Base-by-base conservation (phyloP, 2,888 invertebrate species). In the Griposia aprilina region DNA sequence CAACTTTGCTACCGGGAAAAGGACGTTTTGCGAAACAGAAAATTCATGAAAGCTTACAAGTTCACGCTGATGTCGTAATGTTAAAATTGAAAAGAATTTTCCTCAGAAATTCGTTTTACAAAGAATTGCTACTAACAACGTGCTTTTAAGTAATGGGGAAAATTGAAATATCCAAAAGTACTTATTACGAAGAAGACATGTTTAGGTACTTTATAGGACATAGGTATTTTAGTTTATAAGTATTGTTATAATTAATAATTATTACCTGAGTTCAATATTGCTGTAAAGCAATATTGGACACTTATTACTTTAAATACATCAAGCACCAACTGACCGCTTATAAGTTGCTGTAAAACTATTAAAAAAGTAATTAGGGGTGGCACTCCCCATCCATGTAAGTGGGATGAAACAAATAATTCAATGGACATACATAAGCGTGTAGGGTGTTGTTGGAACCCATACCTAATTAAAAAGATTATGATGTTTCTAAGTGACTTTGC, bases 41-140 rank as follows among this genome's bases (percentile, higher is more conserved):
- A 84, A 76, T 65, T 71, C n/a, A 74, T 30, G 88, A 88, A 86
- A 75, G 48, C 87, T 66, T 81, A 84, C 60, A 87, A 88, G 72
- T 81, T 65, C 57, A n/a, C 50, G 30, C 13, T 55, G 74, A 52
- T 76, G 67, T 69, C 57, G 76, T 67, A 79, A 85, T 65, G 62
- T 74, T 69, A 65, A 72, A 84, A 81, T 52, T 66, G 36, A 68
- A 80, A 74, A 57, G n/a, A 79, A 79, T 41, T 73, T 78, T 73
- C 48, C 55, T 48, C 20, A 45, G 2, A 30, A 20, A 60, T 60
- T 69, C 4, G 11, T 36, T 71, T 41, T 36, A 1, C 36, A 67
- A 69, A 65, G 50, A 52, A 55, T 79, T 57, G 48, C 63, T 76
- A 71, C 10, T 1, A 62, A 41, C 17, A 57, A 48, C 26, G 36